Base-by-base conservation (phyloP, 2,113 vertebrate species). In the Onychorhynchus coronatus region DNA sequence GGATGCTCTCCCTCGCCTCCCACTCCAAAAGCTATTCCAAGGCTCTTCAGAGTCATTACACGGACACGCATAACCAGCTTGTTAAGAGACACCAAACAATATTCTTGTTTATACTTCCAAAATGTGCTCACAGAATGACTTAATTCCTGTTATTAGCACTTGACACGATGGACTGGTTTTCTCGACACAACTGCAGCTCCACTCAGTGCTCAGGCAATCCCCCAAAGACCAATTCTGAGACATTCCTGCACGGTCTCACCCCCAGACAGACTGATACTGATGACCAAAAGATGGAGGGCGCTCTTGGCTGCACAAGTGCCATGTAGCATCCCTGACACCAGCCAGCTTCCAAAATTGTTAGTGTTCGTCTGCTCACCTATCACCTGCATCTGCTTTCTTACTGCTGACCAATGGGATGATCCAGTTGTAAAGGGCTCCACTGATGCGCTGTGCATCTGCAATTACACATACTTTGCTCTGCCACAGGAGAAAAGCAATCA, bases 401-500 rank as follows among this genome's bases (percentile, higher is more conserved):
- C 35, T 73, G 53, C 78, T 82, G 49, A n/a, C 55, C 10, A 1
- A 19, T 52, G 74, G n/a, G 46, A 83, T 25, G 41, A 85, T 85
- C n/a, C 46, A 37, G 25, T 21, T 78, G 65, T 52, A 68, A 81
- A 81, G 72, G 41, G 73, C 56, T 85, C 35, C 25, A 13, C 72
- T 47, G 56, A 56, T 81, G 44, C 0, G 0, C 22, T 88, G 46
- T 41, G 74, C 35, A 9, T 84, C 75, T 63, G 86, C 46, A 86
- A 94, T 77, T 86, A 88, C 63, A 91, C 39, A 91, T 59, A 47
- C 3, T 6, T 46, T 4, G 5, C 72, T 47, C 35, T 61, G 44
- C 78, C 61, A 80, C 4, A 80, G 58, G 50, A 96, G 47, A 92
- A 73, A 68, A 91, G 75, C 75, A 67, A 92, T 89, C 94, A 86